Percentiles rank a stretch among this genome's conserved stretches.
These are phyloP conservation scores for Tetranychus piercei DNA, from an alignment of 2,888 invertebrate genomes.

Conservation along the genomic window DNA sequence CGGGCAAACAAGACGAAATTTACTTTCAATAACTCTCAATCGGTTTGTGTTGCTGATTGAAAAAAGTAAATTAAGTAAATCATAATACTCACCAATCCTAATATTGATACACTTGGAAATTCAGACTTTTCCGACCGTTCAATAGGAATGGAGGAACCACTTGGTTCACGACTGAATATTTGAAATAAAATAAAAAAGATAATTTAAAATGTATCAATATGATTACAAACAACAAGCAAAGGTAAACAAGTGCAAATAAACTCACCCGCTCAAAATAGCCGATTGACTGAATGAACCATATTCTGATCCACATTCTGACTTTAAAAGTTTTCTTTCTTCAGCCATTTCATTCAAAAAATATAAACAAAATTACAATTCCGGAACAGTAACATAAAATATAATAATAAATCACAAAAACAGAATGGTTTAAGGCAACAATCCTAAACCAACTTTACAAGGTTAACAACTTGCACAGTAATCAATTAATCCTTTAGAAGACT, in stretches of 20 bases:
- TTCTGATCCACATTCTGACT: neutral
- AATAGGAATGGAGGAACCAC: neutral
- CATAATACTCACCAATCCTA: neutral
- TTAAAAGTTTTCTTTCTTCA: neutral
- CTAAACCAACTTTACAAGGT: too few species aligned
- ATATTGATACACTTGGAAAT: neutral
- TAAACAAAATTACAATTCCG: too few species aligned
- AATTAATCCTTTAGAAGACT: too few species aligned
- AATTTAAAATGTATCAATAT: neutral
- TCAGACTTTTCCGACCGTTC: neutral
- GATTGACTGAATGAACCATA: neutral
- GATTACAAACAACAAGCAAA: neutral
- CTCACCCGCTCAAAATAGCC: neutral
- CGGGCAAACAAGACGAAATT: too few species aligned
- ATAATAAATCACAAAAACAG: too few species aligned
- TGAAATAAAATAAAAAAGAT: neutral
- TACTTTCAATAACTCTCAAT: too few species aligned
- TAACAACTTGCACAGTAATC: too few species aligned
- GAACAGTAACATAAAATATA: too few species aligned
- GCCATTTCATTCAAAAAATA: neutral
- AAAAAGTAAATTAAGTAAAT: neutral
- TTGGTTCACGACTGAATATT: neutral
- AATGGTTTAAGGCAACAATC: too few species aligned
- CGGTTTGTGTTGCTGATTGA: neutral
- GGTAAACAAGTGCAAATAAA: neutral